Evolutionary conservation across 1,140 invertebrate genomes (phyloP).

Genomic region (Pentalonia nigronervosa): DNA sequence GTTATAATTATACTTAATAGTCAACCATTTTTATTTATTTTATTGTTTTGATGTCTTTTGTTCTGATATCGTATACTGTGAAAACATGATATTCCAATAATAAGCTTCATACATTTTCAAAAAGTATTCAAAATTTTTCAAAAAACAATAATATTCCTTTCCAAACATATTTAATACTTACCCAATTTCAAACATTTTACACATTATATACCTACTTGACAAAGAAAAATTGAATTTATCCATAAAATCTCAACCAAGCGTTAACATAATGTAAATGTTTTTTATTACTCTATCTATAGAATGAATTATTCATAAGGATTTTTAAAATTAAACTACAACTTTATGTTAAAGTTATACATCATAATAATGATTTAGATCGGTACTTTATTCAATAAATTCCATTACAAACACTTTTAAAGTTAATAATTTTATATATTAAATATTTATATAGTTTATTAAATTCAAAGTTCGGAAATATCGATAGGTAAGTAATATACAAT

Average conservation of each 20-base stretch:
- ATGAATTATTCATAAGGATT: background rate
- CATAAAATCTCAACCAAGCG: background rate
- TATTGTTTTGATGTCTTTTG: background rate
- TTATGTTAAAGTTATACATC: background rate
- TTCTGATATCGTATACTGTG: background rate
- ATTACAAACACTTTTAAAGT: background rate
- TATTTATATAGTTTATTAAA: conserved; percentile 5
- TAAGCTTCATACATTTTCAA: no score
- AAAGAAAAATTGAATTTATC: background rate
- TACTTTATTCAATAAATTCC: background rate
- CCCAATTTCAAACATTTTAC: background rate
- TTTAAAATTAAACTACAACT: background rate
- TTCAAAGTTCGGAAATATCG: background rate
- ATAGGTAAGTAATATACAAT: background rate
- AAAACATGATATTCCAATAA: no score
- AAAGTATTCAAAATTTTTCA: background rate
- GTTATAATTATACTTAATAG: no score
- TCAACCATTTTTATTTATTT: no score
- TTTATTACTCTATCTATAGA: background rate
- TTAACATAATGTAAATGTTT: background rate
- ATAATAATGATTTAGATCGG: background rate
- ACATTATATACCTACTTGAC: background rate
- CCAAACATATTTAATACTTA: background rate
- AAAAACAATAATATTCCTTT: background rate
- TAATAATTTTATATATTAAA: background rate